Base-by-base conservation (phyloP, 2,888 invertebrate species). In the Dendrolimus pini region DNA sequence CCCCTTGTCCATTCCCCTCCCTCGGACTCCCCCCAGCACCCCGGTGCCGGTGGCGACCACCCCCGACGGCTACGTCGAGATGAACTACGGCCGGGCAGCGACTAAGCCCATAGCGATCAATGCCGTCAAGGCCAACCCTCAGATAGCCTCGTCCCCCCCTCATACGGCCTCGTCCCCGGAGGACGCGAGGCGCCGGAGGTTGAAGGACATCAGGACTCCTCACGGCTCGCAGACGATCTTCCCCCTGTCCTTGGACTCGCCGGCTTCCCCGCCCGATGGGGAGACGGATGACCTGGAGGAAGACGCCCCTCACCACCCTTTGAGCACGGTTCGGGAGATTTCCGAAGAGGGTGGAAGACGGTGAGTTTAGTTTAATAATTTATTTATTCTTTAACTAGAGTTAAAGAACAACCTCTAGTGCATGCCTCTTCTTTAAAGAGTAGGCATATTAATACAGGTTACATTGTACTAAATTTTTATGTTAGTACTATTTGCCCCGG, bases 191-290 rank as follows among this genome's bases (percentile, higher is more conserved):
- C 81, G 66, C 58, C 54, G 67, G 18, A 42, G 62, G 53, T n/a
- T 52, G 41, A 52, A 58, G 0, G 65, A 66, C 7, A 59, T 58
- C 0, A 78, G 87, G 2, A 93, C 93, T 1, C 92, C 93, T 0
- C 92, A 93, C 1, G 93, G 93, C 55, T 93, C 93, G 7, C 92
- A 92, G 59, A 93, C 94, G 0, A 93, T 94, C 61, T 95, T 95
- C 77, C 94, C 94, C 1, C 91, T 94, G 69, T 94, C 93, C 61
- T 78, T 94, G 54, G 94, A 94, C 74, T 94, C 94, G 65, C 94
- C 94, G 90, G 92, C 92, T 13, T 93, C 94, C 2, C 94, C 94
- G 0, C 85, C 91, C 30, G 93, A 92, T 63, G 75, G 83, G 1
- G 78, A 85, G 18, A 62, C 68, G 9, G 69, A 78, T 1, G 84